Base-by-base conservation (phyloP, 2,113 vertebrate genomes). In the Terrapene triunguis region DNA sequence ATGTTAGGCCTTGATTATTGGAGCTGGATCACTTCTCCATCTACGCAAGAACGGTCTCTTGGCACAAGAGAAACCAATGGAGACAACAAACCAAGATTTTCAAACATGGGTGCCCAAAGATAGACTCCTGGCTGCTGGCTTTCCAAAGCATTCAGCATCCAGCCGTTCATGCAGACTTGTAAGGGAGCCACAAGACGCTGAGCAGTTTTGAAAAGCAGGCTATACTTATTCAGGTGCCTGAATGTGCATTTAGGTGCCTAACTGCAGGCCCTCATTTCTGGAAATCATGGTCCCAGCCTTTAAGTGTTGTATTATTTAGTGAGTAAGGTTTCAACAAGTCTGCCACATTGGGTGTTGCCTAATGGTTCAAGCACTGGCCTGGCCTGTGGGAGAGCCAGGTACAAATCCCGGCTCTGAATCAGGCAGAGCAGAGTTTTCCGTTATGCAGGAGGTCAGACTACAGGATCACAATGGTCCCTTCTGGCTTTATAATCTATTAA, bases 1-100 rank as follows among this genome's bases (percentile, higher is more conserved):
- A 24, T 3, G 0, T 76, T 24, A 89, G 9, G 59, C 4, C 2
- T 55, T 38, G 17, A 32, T 27, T 57, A 44, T 0, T 55, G 38
- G 79, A 59, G 10, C 19, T 48, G 62, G 79, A 1, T 2, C 35
- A 13, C 17, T 51, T 85, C 14, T 27, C 51, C 54, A 1, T 42
- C 82, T 25, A 8, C 22, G 69, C 4, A 59, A 86, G 48, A 89
- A n/a, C 6, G 19, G 2, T 51, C 6, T 85, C 87, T 14, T 12
- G 69, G 13, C 21, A 12, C 4, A n/a, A 8, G 62, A n/a, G 16
- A 76, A n/a, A 55, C n/a, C n/a, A 55, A 53, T 82, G 80, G 8
- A 57, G 80, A 82, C 17, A 55, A 47, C 0, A 80, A 85, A 32
- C 54, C 48, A 80, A 85, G 44, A 13, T 3, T 42, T 84, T 88